Evolutionary conservation across 2,113 vertebrate genomes (phyloP), one percentile per base, ranked within the genome.

Genomic region (Sporophila hypoxantha): DNA sequence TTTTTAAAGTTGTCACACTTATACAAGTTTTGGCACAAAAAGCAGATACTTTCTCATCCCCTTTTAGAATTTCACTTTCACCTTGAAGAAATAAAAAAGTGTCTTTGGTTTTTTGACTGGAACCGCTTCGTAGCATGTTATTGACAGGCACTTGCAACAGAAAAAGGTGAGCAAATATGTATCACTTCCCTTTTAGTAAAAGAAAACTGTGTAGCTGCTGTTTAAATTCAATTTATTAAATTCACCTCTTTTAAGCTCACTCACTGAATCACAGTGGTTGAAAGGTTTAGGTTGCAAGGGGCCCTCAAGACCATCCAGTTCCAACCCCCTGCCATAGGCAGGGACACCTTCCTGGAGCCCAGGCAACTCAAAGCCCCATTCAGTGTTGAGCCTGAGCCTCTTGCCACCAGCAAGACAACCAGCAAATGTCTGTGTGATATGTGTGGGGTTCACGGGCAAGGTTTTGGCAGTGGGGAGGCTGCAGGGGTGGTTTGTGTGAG

Each of bases 1-100:
- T 2, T 42, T 42, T 36, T 60, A 11, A 1, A 44, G 56, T 25
- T 57, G 15, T 57, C 32, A 21, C 8, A 53, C 10, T 23, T 41
- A 16, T 0, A 61, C 1, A 36, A 36, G 17, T 36, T 52, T 27
- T 61, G 32, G 8, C 17, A 6, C 0, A 0, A 50, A 71, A 53
- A 44, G 2, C 17, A 32, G 13, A 44, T 17, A 1, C 3, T 25
- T 34, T 36, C 30, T 69, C 36, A 60, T 7, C 10, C 32, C 6
- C 16, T 23, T 12, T 16, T 42, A 39, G 6, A n/a, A 67, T 14
- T 47, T 39, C 42, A 18, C 7, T 17, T 70, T 36, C 10, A 14
- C 14, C 10, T 44, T 36, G 37, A 19, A 61, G 21, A 14, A 10
- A 52, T 6, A 44, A 3, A 52, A 41, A 9, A 36, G 6, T 13